phyloP scores from a whole-genome alignment of 2,888 invertebrate species.

The Holacanthella duospinosa region DNA sequence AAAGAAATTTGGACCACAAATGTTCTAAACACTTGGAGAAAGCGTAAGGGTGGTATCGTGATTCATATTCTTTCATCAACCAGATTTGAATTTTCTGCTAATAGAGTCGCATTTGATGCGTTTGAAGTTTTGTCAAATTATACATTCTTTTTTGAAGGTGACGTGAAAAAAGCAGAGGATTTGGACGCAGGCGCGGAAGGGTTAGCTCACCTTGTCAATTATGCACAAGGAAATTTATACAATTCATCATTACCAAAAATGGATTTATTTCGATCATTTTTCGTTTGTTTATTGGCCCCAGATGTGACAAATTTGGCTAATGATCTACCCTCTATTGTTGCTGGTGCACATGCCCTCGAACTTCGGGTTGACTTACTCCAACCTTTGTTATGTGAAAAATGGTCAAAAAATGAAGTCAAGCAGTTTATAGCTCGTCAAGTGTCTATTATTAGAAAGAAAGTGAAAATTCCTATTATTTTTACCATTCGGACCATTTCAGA shows the following conservation, averaged over 20 bases:
- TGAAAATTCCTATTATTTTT: background rate
- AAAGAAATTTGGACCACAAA: no score
- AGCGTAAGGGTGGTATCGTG: no score
- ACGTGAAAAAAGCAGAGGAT: background rate
- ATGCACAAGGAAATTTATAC: background rate
- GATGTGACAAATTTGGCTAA: background rate
- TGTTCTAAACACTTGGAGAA: no score
- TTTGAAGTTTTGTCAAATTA: no score
- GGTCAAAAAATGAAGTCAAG: background rate
- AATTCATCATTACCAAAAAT: no score
- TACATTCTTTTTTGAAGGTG: background rate
- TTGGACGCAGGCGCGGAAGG: background rate
- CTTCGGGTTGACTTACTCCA: background rate
- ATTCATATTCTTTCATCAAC: no score
- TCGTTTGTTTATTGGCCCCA: background rate
- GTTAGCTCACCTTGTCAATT: background rate
- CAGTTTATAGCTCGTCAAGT: background rate
- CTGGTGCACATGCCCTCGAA: background rate
- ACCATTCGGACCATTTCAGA: background rate
- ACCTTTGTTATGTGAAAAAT: no score
- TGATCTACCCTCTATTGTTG: background rate
- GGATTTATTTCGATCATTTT: background rate
- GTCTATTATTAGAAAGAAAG: background rate
- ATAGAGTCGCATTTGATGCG: no score
- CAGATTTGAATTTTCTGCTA: no score